Conservation (phyloP, 2,888 invertebrate genomes). For the Teleiodes luculella region DNA sequence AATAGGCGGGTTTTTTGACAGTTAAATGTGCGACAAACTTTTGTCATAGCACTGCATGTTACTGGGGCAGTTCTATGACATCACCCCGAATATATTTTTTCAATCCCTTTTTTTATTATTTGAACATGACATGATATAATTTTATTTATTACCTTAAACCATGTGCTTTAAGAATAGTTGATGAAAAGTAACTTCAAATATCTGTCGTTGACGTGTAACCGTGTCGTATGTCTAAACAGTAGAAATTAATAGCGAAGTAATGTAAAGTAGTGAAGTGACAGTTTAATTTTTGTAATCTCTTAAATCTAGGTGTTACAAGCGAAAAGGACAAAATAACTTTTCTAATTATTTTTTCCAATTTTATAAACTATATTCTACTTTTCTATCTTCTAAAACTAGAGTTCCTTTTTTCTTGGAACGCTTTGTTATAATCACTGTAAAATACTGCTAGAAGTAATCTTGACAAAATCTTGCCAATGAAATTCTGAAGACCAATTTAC, state of each 20-base stretch:
- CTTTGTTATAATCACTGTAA: constrained; percentile 1
- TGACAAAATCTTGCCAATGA: constrained; percentile 5
- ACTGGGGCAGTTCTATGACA: too few relatives aligned
- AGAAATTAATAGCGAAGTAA: constrained; percentile 4
- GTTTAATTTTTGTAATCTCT: neutral
- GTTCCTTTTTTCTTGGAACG: constrained; percentile 5
- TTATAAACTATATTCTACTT: constrained; percentile 4
- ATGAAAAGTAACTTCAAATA: too few relatives aligned
- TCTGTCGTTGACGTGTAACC: too few relatives aligned
- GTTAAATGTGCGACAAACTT: too few relatives aligned
- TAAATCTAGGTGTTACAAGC: neutral
- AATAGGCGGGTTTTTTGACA: too few relatives aligned
- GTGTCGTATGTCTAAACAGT: too few relatives aligned
- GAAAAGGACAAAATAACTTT: constrained; percentile 1
- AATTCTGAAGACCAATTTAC: constrained; percentile 8
- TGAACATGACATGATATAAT: too few relatives aligned
- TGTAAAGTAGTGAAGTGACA: constrained; percentile 5
- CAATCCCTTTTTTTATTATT: too few relatives aligned
- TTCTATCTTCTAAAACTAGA: neutral
- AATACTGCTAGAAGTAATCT: constrained; percentile 2
- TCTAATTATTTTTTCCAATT: constrained; percentile 1
- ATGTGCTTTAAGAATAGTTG: too few relatives aligned
- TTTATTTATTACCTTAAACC: too few relatives aligned
- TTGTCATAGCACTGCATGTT: too few relatives aligned
- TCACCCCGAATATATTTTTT: too few relatives aligned